Evolutionary conservation across 2,888 invertebrate genomes (phyloP), one percentile per base, ranked within the genome.

Genomic region (Meta bourneti): DNA sequence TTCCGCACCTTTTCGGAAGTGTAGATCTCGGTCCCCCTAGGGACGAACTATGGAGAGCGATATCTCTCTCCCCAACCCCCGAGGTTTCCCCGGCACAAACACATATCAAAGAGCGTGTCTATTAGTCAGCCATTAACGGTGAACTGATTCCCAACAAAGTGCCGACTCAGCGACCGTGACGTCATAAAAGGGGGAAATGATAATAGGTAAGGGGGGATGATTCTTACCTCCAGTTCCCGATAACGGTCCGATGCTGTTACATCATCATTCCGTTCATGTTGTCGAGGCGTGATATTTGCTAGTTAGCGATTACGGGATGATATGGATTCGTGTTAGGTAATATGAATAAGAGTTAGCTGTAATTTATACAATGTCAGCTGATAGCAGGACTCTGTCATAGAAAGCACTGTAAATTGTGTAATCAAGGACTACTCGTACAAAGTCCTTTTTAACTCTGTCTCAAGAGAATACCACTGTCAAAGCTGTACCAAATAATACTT

Each of bases 81-180:
- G 34, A 34, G 71, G 19, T 74, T 20, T 72, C 80, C 77, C 71
- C 70, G 49, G 54, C 78, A 77, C 70, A 52, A 16, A 69, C n/a
- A 34, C 48, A 52, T 61, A 91, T 82, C 54, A 71, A 86, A 86
- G 82, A 86, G 87, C 83, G 83, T 91, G 91, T 87, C 91, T 91
- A 91, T 91, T 91, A 91, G 91, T 91, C 91, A 91, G 91, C 82
- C 91, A 87, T 91, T 91, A 91, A 77, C 77, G 78, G 77, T 51
- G 82, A 89, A 82, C 81, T 82, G 89, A 89, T 82, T 89, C 82
- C 70, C 71, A 87, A 87, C 87, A 91, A 91, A 87, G 87, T 91
- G 87, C 91, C 91, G 92, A 92, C 92, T 92, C 92, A 89, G 85
- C 51, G 70, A 48, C 77, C 74, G 72, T 92, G 89, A 92, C 85